Evolutionary conservation across 2,113 vertebrate genomes (phyloP).

Genomic region (Platysteira castanea): DNA sequence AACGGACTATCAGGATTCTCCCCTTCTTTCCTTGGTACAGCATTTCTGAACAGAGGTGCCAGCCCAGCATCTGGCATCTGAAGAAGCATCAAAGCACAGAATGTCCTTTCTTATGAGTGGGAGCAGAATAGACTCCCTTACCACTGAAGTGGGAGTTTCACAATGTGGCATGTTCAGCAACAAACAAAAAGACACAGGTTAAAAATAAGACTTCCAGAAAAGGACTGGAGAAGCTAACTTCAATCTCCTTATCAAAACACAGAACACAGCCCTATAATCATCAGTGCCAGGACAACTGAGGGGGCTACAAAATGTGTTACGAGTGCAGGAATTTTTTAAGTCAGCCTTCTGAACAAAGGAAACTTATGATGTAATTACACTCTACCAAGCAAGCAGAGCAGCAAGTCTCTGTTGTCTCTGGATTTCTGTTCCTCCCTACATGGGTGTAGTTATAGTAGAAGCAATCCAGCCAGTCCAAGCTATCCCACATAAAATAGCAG

Average conservation of each 20-base stretch:
- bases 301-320: neutral
- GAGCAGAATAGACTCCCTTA: neutral
- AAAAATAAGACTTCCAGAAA: conserved; percentile 14
- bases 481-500: neutral
- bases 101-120: neutral
- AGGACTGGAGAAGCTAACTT: neutral
- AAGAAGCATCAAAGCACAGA: neutral
- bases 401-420: neutral
- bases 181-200: neutral
- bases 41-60: neutral
- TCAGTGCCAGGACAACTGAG: neutral
- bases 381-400: neutral
- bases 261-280: neutral
- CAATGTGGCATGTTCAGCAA: neutral
- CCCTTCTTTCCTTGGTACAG: neutral
- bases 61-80: neutral
- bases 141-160: neutral
- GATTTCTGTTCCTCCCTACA: neutral
- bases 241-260: neutral
- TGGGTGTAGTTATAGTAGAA: neutral
- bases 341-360: neutral
- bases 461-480: neutral
- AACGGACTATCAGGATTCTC: neutral
- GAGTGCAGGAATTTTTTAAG: neutral
- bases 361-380: neutral